These are phyloP conservation scores for Harmothoe impar DNA, from an alignment of 2,888 invertebrate species.

Conservation along the genomic window DNA sequence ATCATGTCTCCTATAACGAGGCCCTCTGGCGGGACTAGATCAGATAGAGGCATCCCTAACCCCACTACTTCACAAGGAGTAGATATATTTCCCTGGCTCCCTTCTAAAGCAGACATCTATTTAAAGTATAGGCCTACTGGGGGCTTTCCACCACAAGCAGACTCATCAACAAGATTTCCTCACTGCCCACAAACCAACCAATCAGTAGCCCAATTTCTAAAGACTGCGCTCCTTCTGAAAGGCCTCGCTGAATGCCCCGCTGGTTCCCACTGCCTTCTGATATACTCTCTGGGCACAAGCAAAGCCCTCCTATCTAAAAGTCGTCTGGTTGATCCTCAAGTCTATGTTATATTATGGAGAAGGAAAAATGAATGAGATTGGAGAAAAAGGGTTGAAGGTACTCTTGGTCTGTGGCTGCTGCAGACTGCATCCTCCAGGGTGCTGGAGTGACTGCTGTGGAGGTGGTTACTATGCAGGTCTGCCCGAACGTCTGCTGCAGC, in stretches of 20 bases:
- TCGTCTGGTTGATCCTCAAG: conserved; percentile 1
- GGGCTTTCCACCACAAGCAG: background rate
- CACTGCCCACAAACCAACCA: background rate
- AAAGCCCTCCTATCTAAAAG: background rate
- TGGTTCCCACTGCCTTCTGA: conserved; percentile 4
- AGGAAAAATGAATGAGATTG: background rate
- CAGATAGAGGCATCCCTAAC: background rate
- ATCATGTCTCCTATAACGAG: too few species aligned
- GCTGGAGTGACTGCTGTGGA: background rate
- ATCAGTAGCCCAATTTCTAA: background rate
- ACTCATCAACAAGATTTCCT: background rate
- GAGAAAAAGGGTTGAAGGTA: background rate
- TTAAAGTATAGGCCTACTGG: background rate
- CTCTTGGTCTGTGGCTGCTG: background rate
- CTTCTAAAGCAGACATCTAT: background rate
- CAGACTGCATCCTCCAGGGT: background rate
- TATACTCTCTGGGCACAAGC: background rate
- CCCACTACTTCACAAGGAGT: background rate
- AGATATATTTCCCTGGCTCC: background rate
- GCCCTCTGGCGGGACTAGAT: too few species aligned
- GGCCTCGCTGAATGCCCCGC: background rate
- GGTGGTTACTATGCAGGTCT: background rate
- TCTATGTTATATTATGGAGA: background rate
- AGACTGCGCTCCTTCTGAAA: background rate
- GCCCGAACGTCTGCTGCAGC: too few species aligned